Percentiles rank a stretch among this genome's conserved stretches.
phyloP scores from a whole-genome alignment of 2,888 invertebrate species.

The Acleris holmiana region DNA sequence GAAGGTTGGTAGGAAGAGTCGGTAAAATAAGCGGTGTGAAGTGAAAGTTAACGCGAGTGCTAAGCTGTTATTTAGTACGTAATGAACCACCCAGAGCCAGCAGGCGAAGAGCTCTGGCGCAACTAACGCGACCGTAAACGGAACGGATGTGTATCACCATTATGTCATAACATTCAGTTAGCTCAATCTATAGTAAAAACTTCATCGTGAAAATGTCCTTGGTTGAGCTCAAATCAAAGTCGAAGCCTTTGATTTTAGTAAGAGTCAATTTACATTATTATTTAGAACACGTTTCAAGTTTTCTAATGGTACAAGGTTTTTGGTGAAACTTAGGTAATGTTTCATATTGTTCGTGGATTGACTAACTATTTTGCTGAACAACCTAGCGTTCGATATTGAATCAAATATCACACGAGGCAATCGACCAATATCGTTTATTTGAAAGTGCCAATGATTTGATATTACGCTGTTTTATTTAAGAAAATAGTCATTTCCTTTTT shows the following conservation, averaged over 20 bases:
- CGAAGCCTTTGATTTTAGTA: neutral
- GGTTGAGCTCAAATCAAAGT: neutral
- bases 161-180: constrained; percentile 22
- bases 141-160: constrained; percentile 17
- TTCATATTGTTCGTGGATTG: constrained; percentile 14
- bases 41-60: constrained; percentile 26
- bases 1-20: constrained; percentile 16
- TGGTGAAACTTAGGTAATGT: constrained; percentile 14
- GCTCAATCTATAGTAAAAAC: neutral
- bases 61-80: constrained; percentile 26
- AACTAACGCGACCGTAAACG: constrained; percentile 1
- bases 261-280: constrained; percentile 4
- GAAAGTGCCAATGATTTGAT: too few relatives aligned
- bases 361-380: constrained; percentile 7
- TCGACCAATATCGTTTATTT: too few relatives aligned
- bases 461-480: too few relatives aligned
- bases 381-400: too few relatives aligned
- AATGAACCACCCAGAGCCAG: constrained; percentile 11
- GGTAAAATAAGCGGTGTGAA: constrained; percentile 19
- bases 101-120: constrained; percentile 3
- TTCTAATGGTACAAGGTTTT: constrained; percentile 26
- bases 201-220: constrained; percentile 26
- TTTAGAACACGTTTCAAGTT: neutral
- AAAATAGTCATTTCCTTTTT: too few relatives aligned
- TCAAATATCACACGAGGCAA: too few relatives aligned